Evolutionary conservation across 2,888 invertebrate species (phyloP).

Genomic region (Craniophora ligustri): DNA sequence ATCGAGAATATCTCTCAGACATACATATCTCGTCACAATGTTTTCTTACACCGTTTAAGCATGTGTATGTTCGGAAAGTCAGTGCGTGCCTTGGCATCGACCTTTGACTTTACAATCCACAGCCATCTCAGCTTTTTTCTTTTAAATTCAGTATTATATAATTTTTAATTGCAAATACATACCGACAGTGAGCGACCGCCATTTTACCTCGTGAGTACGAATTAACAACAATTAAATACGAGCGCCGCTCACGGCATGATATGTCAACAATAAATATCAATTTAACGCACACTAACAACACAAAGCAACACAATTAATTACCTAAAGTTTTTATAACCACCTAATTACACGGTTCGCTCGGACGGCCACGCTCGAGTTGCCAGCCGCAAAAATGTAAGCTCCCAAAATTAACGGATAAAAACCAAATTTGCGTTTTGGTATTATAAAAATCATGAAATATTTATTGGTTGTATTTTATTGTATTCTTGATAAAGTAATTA

Average conservation of each 20-base stretch:
- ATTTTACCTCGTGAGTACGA: conserved; percentile 49
- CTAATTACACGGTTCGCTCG: conserved; percentile 82
- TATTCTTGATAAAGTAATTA: too few species aligned
- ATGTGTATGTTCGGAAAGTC: too few species aligned
- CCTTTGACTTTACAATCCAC: too few species aligned
- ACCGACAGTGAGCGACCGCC: conserved; percentile 36
- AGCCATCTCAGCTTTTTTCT: too few species aligned
- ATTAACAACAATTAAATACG: conserved; percentile 68
- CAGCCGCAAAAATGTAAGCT: conserved; percentile 36
- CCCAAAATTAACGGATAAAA: conserved; percentile 42
- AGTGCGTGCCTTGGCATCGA: too few species aligned
- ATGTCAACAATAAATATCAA: conserved; percentile 85
- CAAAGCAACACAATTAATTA: conserved; percentile 81
- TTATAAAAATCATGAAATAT: too few species aligned
- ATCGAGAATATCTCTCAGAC: too few species aligned
- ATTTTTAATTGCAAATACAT: conserved; percentile 52
- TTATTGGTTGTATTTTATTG: neutral
- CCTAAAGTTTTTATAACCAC: conserved; percentile 78
- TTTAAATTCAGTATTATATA: conserved; percentile 36
- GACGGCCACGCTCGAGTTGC: conserved; percentile 55
- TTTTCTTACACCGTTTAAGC: too few species aligned
- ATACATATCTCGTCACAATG: too few species aligned
- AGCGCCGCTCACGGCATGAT: conserved; percentile 71
- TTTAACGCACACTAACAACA: conserved; percentile 72
- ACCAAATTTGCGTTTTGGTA: conserved; percentile 22